Evolutionary conservation across 2,888 invertebrate species (phyloP), one percentile per base, ranked within the genome.

Genomic region (Morinoia aosen): DNA sequence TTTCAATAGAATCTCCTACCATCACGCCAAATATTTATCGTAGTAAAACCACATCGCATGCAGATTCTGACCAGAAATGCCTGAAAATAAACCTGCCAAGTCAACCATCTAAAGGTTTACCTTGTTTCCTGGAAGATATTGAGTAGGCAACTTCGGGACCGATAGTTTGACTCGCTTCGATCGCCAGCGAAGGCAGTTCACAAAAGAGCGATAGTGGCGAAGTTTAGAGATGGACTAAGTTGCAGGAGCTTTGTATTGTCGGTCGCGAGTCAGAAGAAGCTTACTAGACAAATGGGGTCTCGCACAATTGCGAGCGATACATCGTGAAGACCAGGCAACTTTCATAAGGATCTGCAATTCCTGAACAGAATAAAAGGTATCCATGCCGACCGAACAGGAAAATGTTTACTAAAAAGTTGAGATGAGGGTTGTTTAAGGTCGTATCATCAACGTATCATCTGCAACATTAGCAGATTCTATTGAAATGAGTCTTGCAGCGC

Each of bases 171-270:
- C 48, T 48, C 5, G 90, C 48, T 90, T 48, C 40, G 48, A 90
- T 90, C 90, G 90, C 40, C 90, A 90, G 90, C 14, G 90, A 90
- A 5, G 48, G 39, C 11, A 90, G 90, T 90, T 90, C 39, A 40
- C 90, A 90, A 90, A 90, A 90, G 90, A 90, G 12, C 90, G 90
- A 90, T 90, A 25, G 90, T 48, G 90, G 76, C 25, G 0, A 33
- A 76, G 76, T 76, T 76, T 76, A 76, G 76, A 76, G 76, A 76
- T 76, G 76, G 76, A 33, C 76, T 76, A 76, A 76, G 76, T 76
- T 76, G 76, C 76, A 76, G 33, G 76, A 76, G 76, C 76, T 76
- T 76, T 76, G 76, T 76, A 33, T 76, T 76, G 76, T 76, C 76
- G 76, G 76, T 76, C 76, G 76, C 33, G 25, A 76, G 76, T 76